Conservation (phyloP, 35 echinoderm and acorn worm species). For the Heliocidaris erythrogramma region DNA sequence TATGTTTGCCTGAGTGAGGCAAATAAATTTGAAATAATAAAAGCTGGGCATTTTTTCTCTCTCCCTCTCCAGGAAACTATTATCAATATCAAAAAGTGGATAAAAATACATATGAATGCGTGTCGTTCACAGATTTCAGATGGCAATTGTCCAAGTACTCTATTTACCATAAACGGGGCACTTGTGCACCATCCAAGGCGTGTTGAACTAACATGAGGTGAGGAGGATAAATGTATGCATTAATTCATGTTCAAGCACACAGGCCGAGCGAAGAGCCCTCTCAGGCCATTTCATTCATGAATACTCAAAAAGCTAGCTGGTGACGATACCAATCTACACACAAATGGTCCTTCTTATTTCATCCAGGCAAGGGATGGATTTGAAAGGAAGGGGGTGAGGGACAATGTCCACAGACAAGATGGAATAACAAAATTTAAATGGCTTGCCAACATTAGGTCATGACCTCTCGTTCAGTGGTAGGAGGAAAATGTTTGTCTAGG, state of each 20-base stretch:
- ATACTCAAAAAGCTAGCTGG: not conserved
- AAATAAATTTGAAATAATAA: not conserved
- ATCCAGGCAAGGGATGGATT: not conserved
- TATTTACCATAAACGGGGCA: not conserved
- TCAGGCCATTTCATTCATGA: not conserved
- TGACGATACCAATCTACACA: not conserved
- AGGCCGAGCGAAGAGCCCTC: not conserved
- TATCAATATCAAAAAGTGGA: not conserved
- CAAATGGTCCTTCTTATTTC: not conserved
- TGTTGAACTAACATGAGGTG: slow-evolving; percentile 16
- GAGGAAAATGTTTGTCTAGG: not conserved
- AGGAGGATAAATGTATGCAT: not conserved
- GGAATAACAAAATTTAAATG: not conserved
- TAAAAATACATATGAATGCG: not conserved
- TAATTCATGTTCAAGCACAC: slow-evolving; percentile 4
- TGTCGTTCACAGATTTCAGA: slow-evolving; percentile 11
- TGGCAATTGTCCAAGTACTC: not conserved
- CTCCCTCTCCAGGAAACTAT: not conserved
- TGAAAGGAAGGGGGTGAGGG: not conserved
- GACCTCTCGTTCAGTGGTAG: not conserved
- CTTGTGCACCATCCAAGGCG: not conserved
- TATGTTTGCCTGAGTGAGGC: not conserved
- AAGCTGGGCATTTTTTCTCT: not conserved
- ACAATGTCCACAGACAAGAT: not conserved
- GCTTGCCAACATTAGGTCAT: not conserved